Percentiles rank a stretch among this genome's conserved stretches.
These are phyloP conservation scores for Corvus hawaiiensis DNA, from an alignment of 2,113 vertebrate genomes.

Conservation along the genomic window DNA sequence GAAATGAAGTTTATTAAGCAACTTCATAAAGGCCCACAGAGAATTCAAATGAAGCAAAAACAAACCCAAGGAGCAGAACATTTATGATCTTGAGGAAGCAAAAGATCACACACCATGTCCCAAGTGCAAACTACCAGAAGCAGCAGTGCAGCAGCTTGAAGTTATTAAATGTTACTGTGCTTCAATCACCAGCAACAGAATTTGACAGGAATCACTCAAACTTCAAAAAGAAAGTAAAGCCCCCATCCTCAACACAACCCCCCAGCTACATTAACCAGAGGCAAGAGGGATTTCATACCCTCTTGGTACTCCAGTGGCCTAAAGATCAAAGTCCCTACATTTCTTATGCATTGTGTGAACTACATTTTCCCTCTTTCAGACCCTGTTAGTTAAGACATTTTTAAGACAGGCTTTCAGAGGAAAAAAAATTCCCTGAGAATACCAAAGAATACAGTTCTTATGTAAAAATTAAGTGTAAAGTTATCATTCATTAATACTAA, in stretches of 20 bases:
- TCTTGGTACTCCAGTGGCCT: not conserved
- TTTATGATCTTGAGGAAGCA: not conserved
- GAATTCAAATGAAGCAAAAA: not conserved
- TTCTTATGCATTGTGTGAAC: not conserved
- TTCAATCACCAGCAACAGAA: not conserved
- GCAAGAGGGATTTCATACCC: not conserved
- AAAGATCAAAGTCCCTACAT: not conserved
- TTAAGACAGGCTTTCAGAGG: not conserved
- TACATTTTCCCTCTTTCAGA: not conserved
- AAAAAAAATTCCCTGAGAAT: not conserved
- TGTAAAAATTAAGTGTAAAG: not conserved
- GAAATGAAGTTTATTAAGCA: not conserved
- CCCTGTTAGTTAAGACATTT: not conserved
- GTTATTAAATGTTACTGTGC: not conserved
- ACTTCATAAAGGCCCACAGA: not conserved
- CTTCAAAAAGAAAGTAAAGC: not conserved
- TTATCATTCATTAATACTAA: not conserved
- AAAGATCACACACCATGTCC: not conserved
- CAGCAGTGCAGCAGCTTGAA: not conserved
- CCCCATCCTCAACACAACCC: fast-evolving
- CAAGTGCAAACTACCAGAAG: not conserved
- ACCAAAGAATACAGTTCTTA: not conserved
- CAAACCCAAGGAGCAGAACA: not conserved
- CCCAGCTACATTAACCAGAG: not conserved
- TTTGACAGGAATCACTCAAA: fast-evolving